phyloP scores from a whole-genome alignment of 2,797 vertebrate species.

The Spheniscus humboldti region DNA sequence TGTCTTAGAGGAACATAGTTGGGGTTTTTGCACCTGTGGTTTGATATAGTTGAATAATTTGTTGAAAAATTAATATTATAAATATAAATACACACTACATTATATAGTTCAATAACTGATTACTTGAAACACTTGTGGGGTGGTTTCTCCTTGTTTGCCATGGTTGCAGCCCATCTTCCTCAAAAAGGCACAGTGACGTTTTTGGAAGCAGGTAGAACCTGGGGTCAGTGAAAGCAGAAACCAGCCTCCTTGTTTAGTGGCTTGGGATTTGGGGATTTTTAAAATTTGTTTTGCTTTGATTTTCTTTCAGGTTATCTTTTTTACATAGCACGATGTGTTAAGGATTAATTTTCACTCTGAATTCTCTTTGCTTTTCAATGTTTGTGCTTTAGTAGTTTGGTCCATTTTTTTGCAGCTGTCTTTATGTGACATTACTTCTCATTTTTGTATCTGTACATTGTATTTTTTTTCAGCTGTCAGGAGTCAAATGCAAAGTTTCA shows the following conservation, averaged over 20 bases:
- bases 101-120: accelerated
- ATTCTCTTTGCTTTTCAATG: neutral
- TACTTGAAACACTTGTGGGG: neutral
- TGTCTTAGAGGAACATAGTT: accelerated
- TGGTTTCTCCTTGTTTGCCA: neutral
- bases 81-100: neutral
- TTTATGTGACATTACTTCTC: neutral
- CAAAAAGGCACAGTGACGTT: neutral
- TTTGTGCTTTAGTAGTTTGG: neutral
- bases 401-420: neutral
- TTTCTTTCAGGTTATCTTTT: neutral
- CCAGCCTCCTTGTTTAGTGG: neutral
- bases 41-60: neutral
- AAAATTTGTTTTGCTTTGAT: neutral
- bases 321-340: neutral
- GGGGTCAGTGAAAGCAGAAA: neutral
- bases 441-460: neutral
- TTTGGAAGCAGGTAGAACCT: neutral
- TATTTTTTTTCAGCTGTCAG: neutral
- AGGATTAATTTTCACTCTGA: neutral
- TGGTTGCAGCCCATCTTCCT: neutral
- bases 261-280: neutral
- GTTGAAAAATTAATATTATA: neutral
- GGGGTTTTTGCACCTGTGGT: neutral
- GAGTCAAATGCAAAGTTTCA: neutral